phyloP scores from a whole-genome alignment of 2,888 invertebrate genomes.

The Epinotia ramella region DNA sequence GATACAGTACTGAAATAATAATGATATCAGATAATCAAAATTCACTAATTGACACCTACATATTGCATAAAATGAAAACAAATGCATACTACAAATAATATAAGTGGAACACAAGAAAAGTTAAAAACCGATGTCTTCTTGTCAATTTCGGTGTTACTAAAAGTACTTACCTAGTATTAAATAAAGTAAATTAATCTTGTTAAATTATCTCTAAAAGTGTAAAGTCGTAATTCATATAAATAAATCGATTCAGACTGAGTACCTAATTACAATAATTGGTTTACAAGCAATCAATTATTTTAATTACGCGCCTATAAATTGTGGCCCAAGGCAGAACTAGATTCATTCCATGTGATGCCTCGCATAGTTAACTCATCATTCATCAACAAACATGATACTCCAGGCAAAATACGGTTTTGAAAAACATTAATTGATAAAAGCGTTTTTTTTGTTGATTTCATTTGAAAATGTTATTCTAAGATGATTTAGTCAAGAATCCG shows the following conservation, averaged over 20 bases:
- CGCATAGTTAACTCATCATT: conserved; percentile 19
- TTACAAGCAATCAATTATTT: conserved; percentile 73
- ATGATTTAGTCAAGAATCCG: too few relatives aligned
- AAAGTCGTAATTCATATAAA: conserved; percentile 18
- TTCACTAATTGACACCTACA: too few relatives aligned
- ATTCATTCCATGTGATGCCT: not conserved
- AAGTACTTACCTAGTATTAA: too few relatives aligned
- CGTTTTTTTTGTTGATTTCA: too few relatives aligned
- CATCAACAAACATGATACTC: not conserved
- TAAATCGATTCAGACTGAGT: conserved; percentile 1
- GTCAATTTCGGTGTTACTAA: not conserved
- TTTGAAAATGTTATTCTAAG: too few relatives aligned
- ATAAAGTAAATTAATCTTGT: not conserved
- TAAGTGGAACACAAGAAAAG: not conserved
- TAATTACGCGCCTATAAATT: conserved; percentile 56
- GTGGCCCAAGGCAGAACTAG: conserved; percentile 34
- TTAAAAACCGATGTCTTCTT: not conserved
- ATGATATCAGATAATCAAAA: too few relatives aligned
- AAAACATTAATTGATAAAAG: too few relatives aligned
- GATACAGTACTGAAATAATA: too few relatives aligned
- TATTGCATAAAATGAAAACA: too few relatives aligned
- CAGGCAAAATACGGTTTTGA: too few relatives aligned
- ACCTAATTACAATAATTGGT: conserved; percentile 59
- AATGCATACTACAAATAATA: too few relatives aligned
- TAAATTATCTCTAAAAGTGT: conserved; percentile 15